Percentiles rank a stretch among this genome's conserved stretches.
phyloP scores from a whole-genome alignment of 2,888 invertebrate species.

The Lamellibrachia satsuma region DNA sequence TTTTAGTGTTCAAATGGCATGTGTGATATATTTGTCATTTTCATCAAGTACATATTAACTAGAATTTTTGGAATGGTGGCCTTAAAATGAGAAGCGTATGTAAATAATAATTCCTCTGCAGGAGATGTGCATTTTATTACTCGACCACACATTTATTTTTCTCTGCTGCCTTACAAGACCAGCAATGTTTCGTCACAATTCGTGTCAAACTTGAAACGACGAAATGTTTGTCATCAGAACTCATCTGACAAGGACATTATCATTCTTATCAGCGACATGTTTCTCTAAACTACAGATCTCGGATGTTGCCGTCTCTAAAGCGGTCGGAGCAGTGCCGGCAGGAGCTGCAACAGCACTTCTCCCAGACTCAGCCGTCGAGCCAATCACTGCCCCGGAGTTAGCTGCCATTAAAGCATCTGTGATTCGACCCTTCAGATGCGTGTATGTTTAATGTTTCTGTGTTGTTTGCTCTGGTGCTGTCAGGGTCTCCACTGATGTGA shows the following conservation, averaged over 20 bases:
- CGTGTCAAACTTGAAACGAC: no score
- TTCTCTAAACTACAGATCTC: not conserved
- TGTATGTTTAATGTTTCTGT: not conserved
- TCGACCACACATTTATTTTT: not conserved
- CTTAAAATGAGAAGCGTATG: no score
- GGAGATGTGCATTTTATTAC: not conserved
- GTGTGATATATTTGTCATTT: no score
- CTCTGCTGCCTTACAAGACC: not conserved
- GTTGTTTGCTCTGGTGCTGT: not conserved
- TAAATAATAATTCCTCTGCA: no score
- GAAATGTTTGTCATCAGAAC: no score
- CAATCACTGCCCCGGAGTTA: not conserved
- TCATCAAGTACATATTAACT: no score
- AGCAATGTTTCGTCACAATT: not conserved
- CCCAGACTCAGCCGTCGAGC: not conserved
- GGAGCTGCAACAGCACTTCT: not conserved
- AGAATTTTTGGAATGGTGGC: no score
- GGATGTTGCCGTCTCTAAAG: not conserved
- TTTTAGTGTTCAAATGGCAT: no score
- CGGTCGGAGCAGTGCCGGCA: constrained; percentile 7
- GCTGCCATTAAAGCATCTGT: not conserved
- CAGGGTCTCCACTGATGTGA: not conserved
- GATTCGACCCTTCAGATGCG: constrained; percentile 24
- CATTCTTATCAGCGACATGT: not conserved
- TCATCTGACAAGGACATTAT: not conserved